These are phyloP conservation scores for Atta cephalotes DNA, from an alignment of 1,140 invertebrate genomes.

Conservation along the genomic window DNA sequence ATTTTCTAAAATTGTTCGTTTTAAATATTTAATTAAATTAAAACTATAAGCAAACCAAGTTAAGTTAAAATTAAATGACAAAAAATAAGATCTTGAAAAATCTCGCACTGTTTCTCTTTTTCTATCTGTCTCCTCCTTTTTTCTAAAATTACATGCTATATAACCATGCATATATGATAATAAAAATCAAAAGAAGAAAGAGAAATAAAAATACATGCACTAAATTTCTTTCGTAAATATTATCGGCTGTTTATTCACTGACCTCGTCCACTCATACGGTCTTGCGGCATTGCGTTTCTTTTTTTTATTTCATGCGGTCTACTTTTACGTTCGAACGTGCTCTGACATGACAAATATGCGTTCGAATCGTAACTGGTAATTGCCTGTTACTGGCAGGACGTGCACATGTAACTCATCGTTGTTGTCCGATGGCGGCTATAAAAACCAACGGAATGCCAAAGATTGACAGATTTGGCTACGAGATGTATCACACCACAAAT, in stretches of 20 bases:
- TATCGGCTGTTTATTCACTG: constrained; percentile 50
- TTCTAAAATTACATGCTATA: not conserved
- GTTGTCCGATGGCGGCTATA: constrained; percentile 25
- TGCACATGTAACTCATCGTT: constrained; percentile 45
- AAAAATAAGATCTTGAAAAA: not conserved
- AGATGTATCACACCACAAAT: not conserved
- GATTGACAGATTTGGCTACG: constrained; percentile 28
- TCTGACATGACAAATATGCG: constrained; percentile 62
- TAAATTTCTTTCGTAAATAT: constrained; percentile 33
- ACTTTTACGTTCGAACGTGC: constrained; percentile 67
- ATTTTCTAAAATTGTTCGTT: not conserved
- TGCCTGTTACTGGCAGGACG: constrained; percentile 38
- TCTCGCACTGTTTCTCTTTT: not conserved
- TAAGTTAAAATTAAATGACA: not conserved
- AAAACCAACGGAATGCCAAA: constrained; percentile 35
- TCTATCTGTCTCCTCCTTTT: not conserved
- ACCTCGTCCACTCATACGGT: constrained; percentile 39
- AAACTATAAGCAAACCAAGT: not conserved
- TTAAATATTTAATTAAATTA: not conserved
- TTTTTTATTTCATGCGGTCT: constrained; percentile 20
- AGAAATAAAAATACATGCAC: constrained; percentile 13
- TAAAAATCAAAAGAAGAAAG: not conserved
- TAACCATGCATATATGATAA: not conserved
- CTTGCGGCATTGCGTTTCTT: constrained; percentile 21
- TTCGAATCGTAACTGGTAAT: constrained; percentile 63